A percentile compares a stretch with the other conserved stretches of the same genome.
Evolutionary conservation across 2,888 invertebrate species (phyloP).

Genomic region (Nycteola revayana): DNA sequence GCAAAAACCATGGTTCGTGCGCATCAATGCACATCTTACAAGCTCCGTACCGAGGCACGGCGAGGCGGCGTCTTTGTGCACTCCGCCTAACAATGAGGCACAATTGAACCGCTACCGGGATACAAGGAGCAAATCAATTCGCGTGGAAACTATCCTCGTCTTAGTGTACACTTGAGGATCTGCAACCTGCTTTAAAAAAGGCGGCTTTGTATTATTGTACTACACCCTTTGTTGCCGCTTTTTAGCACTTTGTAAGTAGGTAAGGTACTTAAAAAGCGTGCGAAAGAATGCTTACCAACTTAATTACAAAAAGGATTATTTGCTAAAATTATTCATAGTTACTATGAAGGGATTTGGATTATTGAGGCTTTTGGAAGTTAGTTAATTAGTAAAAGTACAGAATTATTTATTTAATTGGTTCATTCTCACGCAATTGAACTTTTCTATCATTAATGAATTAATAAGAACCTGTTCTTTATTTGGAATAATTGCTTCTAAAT

Average conservation of each 20-base stretch:
- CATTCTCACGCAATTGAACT: conserved; percentile 20
- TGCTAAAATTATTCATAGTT: conserved; percentile 44
- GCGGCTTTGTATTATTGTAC: conserved; percentile 42
- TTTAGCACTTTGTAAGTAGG: conserved; percentile 42
- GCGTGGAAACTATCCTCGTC: conserved; percentile 57
- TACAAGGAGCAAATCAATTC: conserved; percentile 44
- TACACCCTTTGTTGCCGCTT: conserved; percentile 55
- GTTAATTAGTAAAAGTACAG: conserved; percentile 7
- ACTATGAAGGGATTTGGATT: conserved; percentile 49
- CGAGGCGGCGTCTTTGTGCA: conserved; percentile 53
- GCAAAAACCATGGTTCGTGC: conserved; percentile 47
- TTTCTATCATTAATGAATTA: too few species aligned
- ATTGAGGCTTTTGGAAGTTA: conserved; percentile 9
- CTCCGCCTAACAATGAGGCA: conserved; percentile 49
- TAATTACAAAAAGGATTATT: conserved; percentile 44
- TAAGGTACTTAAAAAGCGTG: conserved; percentile 37
- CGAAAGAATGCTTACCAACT: conserved; percentile 38
- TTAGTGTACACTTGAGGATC: conserved; percentile 71
- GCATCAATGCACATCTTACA: conserved; percentile 42
- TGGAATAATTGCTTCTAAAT: too few species aligned
- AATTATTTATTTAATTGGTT: conserved; percentile 3
- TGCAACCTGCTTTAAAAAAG: conserved; percentile 71
- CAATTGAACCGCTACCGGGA: conserved; percentile 55
- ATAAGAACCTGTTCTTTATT: too few species aligned
- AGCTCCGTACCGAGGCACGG: conserved; percentile 19